Conservation (phyloP, 2,797 vertebrate species). For the Sebastes paucispinis region DNA sequence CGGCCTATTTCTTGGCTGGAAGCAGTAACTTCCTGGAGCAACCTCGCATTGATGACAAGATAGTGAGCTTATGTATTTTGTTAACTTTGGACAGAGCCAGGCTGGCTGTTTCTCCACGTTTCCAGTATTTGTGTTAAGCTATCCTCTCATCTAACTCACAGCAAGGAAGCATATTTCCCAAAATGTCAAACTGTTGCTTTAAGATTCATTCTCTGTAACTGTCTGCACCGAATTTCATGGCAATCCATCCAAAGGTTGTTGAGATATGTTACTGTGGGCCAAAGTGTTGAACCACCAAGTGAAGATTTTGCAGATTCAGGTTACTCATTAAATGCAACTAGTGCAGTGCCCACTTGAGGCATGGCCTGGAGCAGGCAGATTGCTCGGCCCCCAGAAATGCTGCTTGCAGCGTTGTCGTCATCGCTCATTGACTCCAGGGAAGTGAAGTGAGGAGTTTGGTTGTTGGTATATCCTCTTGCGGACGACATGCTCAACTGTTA, state of each 20-base stretch:
- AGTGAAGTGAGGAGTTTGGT: too few relatives aligned
- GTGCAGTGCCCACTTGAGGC: too few relatives aligned
- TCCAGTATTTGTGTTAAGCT: background rate
- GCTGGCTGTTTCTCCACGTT: background rate
- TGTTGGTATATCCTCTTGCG: too few relatives aligned
- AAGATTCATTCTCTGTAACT: background rate
- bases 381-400: too few relatives aligned
- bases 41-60: too few relatives aligned
- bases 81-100: background rate
- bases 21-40: background rate
- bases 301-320: background rate
- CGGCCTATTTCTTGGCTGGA: background rate
- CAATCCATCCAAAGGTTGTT: background rate
- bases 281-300: background rate
- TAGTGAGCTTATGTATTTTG: background rate
- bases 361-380: too few relatives aligned
- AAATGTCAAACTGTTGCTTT: background rate
- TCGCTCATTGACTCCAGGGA: too few relatives aligned
- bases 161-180: background rate
- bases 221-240: background rate
- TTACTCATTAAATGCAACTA: too few relatives aligned
- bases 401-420: too few relatives aligned
- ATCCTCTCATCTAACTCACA: background rate
- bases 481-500: too few relatives aligned
- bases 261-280: too few relatives aligned